These are phyloP conservation scores for Eurytoma californica DNA, from an alignment of 2,888 invertebrate genomes.

Conservation along the genomic window DNA sequence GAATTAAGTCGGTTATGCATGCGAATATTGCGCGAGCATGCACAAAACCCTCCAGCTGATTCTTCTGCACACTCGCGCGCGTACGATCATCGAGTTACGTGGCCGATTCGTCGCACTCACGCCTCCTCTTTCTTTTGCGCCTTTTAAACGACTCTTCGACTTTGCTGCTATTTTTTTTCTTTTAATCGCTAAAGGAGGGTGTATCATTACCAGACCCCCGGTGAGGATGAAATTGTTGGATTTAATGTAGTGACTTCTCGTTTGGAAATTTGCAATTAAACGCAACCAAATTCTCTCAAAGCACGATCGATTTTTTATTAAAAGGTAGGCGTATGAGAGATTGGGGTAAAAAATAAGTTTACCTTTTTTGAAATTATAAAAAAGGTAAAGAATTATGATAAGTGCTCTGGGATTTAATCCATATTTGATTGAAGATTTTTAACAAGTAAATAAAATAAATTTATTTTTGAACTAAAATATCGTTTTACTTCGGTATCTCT, in stretches of 20 bases:
- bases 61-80: conserved; percentile 1
- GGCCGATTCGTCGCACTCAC: conserved; percentile 31
- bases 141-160: conserved; percentile 1
- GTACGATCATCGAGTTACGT: conserved; percentile 28
- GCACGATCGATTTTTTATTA: no score
- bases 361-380: no score
- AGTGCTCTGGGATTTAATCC: no score
- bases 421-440: no score
- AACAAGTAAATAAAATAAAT: no score
- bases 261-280: conserved; percentile 45
- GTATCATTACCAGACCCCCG: conserved; percentile 33
- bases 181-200: neutral
- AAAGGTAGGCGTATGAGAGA: no score
- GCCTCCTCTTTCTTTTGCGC: neutral
- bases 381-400: no score
- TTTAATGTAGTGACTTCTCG: conserved; percentile 34
- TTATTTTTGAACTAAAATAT: no score
- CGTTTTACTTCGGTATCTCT: no score
- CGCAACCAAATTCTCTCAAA: no score
- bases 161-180: neutral
- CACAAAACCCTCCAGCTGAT: conserved; percentile 12
- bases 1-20: conserved; percentile 37
- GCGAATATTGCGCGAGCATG: conserved; percentile 17
- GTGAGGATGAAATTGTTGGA: conserved; percentile 34
- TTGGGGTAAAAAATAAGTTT: no score